Evolutionary conservation across 2,113 vertebrate genomes (phyloP).

Genomic region (Vulpes ferrilata): DNA sequence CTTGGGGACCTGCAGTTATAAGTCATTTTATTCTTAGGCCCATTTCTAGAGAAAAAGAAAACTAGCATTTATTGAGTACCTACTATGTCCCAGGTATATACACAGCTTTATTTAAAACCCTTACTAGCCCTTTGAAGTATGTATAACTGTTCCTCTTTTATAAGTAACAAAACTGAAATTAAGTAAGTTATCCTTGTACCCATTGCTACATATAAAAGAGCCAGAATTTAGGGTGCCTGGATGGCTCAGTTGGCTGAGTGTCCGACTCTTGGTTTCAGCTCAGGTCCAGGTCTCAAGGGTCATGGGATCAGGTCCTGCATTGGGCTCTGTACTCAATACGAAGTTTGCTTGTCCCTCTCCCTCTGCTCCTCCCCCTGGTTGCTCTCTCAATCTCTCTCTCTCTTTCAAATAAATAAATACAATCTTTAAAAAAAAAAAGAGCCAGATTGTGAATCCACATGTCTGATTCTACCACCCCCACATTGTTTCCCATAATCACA

Average conservation of each 20-base stretch:
- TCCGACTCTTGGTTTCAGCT: neutral
- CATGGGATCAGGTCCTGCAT: neutral
- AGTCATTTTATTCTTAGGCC: conserved; percentile 62
- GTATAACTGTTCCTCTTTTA: conserved; percentile 12
- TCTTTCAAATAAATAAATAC: neutral
- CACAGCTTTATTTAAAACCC: conserved; percentile 31
- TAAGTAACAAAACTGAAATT: conserved; percentile 55
- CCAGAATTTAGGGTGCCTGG: conserved; percentile 10
- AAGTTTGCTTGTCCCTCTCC: neutral
- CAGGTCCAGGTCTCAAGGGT: neutral
- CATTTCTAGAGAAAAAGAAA: conserved; percentile 62
- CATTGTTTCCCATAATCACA: neutral
- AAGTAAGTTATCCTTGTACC: conserved; percentile 44
- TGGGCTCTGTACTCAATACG: neutral
- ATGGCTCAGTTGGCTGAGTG: neutral
- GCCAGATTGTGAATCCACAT: conserved; percentile 36
- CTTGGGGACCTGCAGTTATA: neutral
- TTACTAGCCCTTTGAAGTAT: neutral
- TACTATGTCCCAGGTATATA: neutral
- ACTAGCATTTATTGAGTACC: conserved; percentile 11
- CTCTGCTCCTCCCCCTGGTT: neutral
- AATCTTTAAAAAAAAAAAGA: neutral
- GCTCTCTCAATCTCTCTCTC: neutral
- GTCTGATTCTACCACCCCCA: neutral
- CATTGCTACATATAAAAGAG: conserved; percentile 39